These are phyloP conservation scores for Aphidius gifuensis DNA, from an alignment of 1,140 invertebrate genomes.

Conservation along the genomic window DNA sequence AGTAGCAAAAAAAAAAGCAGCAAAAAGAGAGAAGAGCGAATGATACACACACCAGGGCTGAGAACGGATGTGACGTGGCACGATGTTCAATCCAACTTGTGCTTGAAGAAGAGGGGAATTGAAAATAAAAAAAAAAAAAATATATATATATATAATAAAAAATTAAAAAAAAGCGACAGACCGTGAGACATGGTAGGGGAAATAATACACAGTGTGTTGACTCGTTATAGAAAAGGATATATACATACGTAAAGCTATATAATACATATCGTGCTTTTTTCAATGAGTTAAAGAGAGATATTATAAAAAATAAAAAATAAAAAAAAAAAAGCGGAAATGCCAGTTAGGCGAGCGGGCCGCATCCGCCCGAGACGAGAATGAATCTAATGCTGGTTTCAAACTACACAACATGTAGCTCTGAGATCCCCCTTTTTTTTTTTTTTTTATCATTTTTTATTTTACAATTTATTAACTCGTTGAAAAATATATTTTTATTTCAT, in stretches of 20 bases:
- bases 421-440: too few relatives aligned
- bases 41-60: slow-evolving; percentile 19
- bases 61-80: slow-evolving; percentile 33
- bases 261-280: too few relatives aligned
- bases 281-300: too few relatives aligned
- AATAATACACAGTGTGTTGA: not conserved
- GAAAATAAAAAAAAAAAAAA: slow-evolving; percentile 28
- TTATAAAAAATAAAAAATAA: too few relatives aligned
- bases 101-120: too few relatives aligned
- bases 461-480: not conserved
- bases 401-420: too few relatives aligned
- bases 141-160: slow-evolving; percentile 23
- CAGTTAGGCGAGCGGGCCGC: slow-evolving; percentile 44
- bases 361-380: slow-evolving; percentile 33
- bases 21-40: slow-evolving; percentile 17
- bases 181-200: slow-evolving; percentile 11
- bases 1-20: too few relatives aligned
- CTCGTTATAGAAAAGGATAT: too few relatives aligned
- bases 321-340: slow-evolving; percentile 34
- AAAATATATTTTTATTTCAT: not conserved
- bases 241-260: too few relatives aligned
- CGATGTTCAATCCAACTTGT: slow-evolving; percentile 12
- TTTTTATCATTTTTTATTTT: too few relatives aligned
- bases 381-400: slow-evolving; percentile 28
- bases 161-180: slow-evolving; percentile 31